Evolutionary conservation across 2,888 invertebrate species (phyloP).

Genomic region (Amorpha juglandis): DNA sequence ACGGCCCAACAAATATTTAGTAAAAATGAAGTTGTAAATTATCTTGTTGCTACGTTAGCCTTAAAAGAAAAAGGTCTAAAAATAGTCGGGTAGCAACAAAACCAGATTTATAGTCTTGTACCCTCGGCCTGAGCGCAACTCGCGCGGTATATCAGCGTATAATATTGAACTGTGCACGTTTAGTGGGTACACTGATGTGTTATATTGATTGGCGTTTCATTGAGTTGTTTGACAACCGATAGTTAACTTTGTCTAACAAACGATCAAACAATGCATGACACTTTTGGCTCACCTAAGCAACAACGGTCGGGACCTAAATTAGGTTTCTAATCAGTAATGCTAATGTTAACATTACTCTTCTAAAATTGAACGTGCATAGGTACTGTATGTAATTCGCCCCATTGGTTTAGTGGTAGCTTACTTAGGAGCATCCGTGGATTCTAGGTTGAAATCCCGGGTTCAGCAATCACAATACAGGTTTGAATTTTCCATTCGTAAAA

Average conservation of each 20-base stretch:
- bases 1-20: conserved; percentile 19
- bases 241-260: conserved; percentile 33
- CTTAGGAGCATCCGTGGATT: no score
- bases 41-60: conserved; percentile 49
- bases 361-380: not conserved
- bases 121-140: conserved; percentile 45
- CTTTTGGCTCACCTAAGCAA: not conserved
- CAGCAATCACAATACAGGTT: no score
- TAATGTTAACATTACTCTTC: not conserved
- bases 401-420: no score
- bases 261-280: conserved; percentile 24
- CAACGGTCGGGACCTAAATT: no score
- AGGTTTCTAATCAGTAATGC: not conserved
- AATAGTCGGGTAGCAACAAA: conserved; percentile 61
- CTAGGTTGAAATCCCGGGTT: no score
- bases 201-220: conserved; percentile 42
- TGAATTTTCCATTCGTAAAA: no score
- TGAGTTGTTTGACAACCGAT: conserved; percentile 32
- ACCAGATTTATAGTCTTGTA: conserved; percentile 59
- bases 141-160: conserved; percentile 46
- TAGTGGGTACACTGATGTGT: conserved; percentile 31
- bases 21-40: conserved; percentile 40
- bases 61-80: conserved; percentile 57
- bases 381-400: not conserved
- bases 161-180: conserved; percentile 34